These are phyloP conservation scores for Agapornis roseicollis DNA, from an alignment of 2,113 vertebrate genomes.

Conservation along the genomic window DNA sequence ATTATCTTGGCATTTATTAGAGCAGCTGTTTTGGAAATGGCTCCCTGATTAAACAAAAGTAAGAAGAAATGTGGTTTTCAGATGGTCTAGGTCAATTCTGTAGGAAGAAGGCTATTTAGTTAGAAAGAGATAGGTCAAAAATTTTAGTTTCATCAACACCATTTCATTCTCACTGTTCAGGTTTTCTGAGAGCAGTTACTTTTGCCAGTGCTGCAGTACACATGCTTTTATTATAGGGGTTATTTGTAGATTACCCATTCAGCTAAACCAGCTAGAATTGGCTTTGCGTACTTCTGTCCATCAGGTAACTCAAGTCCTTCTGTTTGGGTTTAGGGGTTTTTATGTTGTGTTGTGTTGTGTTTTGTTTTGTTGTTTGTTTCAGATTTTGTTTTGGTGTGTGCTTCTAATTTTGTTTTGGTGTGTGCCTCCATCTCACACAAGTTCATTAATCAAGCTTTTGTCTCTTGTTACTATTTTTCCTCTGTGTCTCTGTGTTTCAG, in stretches of 20 bases:
- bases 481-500: not conserved
- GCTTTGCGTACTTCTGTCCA: not conserved
- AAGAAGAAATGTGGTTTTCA: not conserved
- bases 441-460: not conserved
- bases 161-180: not conserved
- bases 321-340: fast-evolving
- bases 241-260: not conserved
- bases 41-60: not conserved
- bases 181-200: not conserved
- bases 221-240: not conserved
- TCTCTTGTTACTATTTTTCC: not conserved
- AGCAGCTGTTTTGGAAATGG: not conserved
- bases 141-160: not conserved
- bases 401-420: not conserved
- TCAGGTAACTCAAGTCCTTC: not conserved
- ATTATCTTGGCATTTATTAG: not conserved
- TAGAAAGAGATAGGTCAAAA: not conserved
- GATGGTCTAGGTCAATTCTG: not conserved
- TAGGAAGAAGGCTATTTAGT: not conserved
- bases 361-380: not conserved
- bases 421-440: not conserved
- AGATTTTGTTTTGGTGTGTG: not conserved
- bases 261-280: not conserved
- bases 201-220: not conserved
- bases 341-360: not conserved